These are phyloP conservation scores for Medauroidea extradentata DNA, from an alignment of 1,140 invertebrate genomes.

Conservation along the genomic window DNA sequence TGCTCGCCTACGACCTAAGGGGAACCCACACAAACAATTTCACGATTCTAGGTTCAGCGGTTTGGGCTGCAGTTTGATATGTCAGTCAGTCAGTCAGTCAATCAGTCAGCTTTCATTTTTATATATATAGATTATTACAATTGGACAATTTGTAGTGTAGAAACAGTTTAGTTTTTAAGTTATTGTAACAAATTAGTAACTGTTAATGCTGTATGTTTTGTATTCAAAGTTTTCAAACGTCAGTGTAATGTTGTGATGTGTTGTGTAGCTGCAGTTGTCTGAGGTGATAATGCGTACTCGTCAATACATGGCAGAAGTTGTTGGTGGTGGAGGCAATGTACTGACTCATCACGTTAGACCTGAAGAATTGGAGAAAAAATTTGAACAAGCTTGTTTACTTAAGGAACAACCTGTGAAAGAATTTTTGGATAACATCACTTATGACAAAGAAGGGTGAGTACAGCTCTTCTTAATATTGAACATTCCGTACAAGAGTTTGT, in stretches of 20 bases:
- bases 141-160: neutral
- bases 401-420: constrained; percentile 73
- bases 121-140: no score
- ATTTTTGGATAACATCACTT: constrained; percentile 88
- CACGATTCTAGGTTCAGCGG: no score
- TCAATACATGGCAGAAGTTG: constrained; percentile 85
- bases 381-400: constrained; percentile 68
- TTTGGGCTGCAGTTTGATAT: no score
- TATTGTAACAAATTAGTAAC: neutral
- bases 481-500: no score
- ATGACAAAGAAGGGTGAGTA: constrained; percentile 80
- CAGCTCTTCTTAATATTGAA: no score
- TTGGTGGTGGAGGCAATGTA: constrained; percentile 72
- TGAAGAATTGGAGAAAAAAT: constrained; percentile 83
- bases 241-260: neutral
- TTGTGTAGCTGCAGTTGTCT: constrained; percentile 85
- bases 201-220: no score
- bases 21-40: no score
- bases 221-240: neutral
- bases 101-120: no score
- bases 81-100: no score
- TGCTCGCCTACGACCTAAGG: no score
- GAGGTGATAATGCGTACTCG: constrained; percentile 94
- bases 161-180: neutral
- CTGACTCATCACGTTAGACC: constrained; percentile 77